Base-by-base conservation (phyloP, 1,140 invertebrate species). In the Andricus grossulariae region DNA sequence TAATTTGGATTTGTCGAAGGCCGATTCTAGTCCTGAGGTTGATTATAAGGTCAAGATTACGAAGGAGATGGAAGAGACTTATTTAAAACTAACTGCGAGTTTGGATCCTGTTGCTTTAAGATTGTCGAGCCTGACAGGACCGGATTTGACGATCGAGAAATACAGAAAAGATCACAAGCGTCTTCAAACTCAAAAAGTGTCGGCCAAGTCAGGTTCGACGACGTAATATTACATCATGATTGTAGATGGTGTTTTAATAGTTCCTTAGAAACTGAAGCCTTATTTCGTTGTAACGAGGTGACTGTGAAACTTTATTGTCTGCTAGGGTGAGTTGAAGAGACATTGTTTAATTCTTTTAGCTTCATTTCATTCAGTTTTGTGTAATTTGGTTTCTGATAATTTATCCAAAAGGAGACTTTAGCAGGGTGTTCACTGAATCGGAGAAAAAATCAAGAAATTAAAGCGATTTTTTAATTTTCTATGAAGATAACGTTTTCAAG, bases 1-100 rank as follows among this genome's bases (percentile, higher is more conserved):
- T 45, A 45, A 82, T 15, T 71, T 71, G 12, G 60, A 78, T 3
- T 8, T 50, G n/a, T 50, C 71, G 15, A 74, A 55, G 39, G 25
- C 50, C 13, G 55, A 73, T 39, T 15, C 15, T 10, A 70, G 74
- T 25, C 73, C 51, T 6, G 70, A 76, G 11, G 51, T 71, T 2
- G 78, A 80, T 15, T 78, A 80, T 25, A 88, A 91, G 51, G 85
- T 89, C 0, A 89, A 91, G 55, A 86, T 91, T 11, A 91, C 90
- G 19, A 89, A 90, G 78, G 88, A 90, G 71, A 90, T 92, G 88
- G 89, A 92, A 49, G 91, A 92, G 50, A 90, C 88, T 60, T 92
- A 92, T 83, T 71, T 90, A 25, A 92, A 91, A 77, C 76, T 92
- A 16, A 88, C 91, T 6, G 91, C 90, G 2, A 90, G 89, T 78